Evolutionary conservation across 2,797 vertebrate species (phyloP), one percentile per base, ranked within the genome.

Genomic region (Miichthys miiuy): DNA sequence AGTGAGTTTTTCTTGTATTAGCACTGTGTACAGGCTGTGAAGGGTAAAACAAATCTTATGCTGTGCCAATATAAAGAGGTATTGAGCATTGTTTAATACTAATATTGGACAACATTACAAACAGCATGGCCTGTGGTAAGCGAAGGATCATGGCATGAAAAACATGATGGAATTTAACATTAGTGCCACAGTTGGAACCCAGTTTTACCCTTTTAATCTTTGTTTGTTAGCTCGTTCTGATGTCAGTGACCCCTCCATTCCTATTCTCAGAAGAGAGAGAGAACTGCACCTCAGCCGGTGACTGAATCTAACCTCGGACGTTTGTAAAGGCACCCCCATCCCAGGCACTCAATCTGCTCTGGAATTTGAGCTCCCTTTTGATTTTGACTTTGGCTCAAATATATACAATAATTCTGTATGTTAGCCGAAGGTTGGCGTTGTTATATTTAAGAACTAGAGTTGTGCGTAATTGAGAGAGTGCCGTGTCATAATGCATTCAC

Each of bases 361-460:
- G 81, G 80, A 85, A 83, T 85, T 81, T 72, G 21, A 55, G n/a
- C 20, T 63, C 34, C 23, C 46, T 62, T 23, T 23, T 38, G 38
- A 38, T 62, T 72, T 54, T 20, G 5, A 60, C 56, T 42, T n/a
- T 46, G 25, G 13, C 41, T 75, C 0, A 0, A 46, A 54, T 42
- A 16, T 63, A 68, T 56, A 25, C 25, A 72, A 30, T 20, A 41
- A 73, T 2, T 10, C 8, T 47, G 34, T n/a, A 34, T 51, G n/a
- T 57, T 55, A 51, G 12, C 25, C n/a, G 18, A 18, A 60, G 48
- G 34, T 9, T 18, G 1, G 0, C 41, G 4, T 34, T 25, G 25
- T 54, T 27, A 6, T 27, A n/a, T 50, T 57, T 27, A 58, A 25
- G 25, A 75, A 44, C 23, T 5, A 21, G 4, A 42, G 30, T 61